Conservation (phyloP, 2,797 vertebrate genomes). For the Mormyrus hasselquistii region DNA sequence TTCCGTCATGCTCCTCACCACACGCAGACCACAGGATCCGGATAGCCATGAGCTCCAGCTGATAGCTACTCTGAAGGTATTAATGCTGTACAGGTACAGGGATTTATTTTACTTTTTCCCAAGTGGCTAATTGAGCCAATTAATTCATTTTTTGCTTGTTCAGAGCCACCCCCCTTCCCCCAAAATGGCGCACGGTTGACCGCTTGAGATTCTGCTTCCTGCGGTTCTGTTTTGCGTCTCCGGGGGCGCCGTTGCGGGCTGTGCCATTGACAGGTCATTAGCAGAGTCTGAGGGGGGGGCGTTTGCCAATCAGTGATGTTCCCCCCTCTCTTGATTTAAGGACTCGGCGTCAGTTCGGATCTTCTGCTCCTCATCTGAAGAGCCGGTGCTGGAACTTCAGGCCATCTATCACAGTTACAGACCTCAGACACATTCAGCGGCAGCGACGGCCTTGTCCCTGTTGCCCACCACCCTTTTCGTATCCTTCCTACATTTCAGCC, state of each 20-base stretch:
- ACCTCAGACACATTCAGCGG: not conserved
- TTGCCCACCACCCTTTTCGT: not conserved
- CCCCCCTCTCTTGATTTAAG: slow-evolving; percentile 37
- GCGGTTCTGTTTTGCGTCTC: not conserved
- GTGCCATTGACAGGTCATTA: not conserved
- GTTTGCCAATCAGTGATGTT: not conserved
- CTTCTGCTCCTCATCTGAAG: not conserved
- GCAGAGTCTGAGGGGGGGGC: not conserved
- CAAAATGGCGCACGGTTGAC: slow-evolving; percentile 24
- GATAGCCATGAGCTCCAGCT: not conserved
- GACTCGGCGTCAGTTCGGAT: not conserved
- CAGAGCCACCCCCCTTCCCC: slow-evolving; percentile 11
- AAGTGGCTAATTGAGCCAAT: not conserved
- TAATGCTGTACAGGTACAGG: not conserved
- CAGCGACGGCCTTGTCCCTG: no score
- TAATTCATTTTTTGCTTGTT: not conserved
- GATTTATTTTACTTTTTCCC: not conserved
- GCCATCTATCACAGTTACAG: not conserved
- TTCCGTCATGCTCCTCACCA: not conserved
- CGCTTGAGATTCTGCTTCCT: not conserved
- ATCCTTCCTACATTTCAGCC: slow-evolving; percentile 28
- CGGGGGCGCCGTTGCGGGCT: not conserved
- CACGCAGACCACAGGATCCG: not conserved
- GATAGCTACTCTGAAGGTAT: not conserved
- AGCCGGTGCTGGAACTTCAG: not conserved